These are phyloP conservation scores for Hyposoter didymator DNA, from an alignment of 2,888 invertebrate genomes.

Conservation along the genomic window DNA sequence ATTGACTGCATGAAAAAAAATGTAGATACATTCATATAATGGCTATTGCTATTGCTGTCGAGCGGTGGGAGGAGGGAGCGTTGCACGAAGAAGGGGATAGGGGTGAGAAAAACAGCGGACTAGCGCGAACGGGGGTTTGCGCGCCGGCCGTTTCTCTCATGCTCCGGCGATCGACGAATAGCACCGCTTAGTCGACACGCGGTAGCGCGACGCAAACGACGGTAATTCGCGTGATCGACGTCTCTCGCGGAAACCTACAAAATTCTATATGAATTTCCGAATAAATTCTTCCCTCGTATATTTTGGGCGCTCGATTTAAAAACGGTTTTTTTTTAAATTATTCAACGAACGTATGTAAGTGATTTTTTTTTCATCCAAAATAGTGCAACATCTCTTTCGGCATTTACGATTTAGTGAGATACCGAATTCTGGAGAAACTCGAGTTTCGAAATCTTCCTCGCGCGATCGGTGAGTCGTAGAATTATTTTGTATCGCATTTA, in stretches of 20 bases:
- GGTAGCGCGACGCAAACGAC: slow-evolving; percentile 63
- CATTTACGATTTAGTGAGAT: slow-evolving; percentile 5
- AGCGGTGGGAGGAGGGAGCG: not conserved
- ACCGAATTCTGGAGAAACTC: not conserved
- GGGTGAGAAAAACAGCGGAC: slow-evolving; percentile 12
- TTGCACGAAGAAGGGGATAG: not conserved
- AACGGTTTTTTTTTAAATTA: not conserved
- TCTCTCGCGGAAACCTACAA: not conserved
- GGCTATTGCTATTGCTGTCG: not conserved
- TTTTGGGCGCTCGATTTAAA: not conserved
- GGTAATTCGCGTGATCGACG: slow-evolving; percentile 13
- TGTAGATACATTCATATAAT: not conserved
- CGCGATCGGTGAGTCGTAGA: slow-evolving; percentile 50
- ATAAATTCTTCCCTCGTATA: not conserved
- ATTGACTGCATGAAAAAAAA: not conserved
- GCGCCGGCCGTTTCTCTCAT: slow-evolving; percentile 38
- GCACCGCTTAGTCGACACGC: slow-evolving; percentile 63
- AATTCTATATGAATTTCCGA: not conserved
- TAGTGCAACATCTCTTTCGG: slow-evolving; percentile 33
- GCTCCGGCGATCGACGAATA: slow-evolving; percentile 59
- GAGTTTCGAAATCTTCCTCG: not conserved
- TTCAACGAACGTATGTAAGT: not conserved
- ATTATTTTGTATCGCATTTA: not conserved
- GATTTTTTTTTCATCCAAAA: not conserved
- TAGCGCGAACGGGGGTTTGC: slow-evolving; percentile 43